Percentiles rank a stretch among this genome's conserved stretches.
phyloP scores from a whole-genome alignment of 2,113 vertebrate species.

The Martes martes region DNA sequence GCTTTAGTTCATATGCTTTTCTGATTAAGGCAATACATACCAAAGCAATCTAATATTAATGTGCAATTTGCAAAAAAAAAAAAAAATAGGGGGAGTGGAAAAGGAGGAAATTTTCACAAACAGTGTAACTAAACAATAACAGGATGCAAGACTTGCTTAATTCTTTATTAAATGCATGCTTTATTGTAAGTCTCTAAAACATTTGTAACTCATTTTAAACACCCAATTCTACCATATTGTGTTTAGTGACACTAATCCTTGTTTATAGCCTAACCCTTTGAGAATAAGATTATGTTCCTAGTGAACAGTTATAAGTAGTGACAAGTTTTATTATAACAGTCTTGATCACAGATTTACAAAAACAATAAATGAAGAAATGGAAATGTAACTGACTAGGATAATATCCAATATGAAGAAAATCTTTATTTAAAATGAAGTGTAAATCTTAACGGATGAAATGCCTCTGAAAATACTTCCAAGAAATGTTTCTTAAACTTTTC shows the following conservation, averaged over 20 bases:
- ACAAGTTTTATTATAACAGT: conserved; percentile 56
- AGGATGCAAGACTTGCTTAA: conserved; percentile 24
- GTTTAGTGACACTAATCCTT: conserved; percentile 61
- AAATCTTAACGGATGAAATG: conserved; percentile 48
- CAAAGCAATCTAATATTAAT: conserved; percentile 76
- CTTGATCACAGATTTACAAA: conserved; percentile 45
- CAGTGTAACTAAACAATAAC: conserved; percentile 49
- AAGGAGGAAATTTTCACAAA: conserved; percentile 49
- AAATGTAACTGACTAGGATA: conserved; percentile 1
- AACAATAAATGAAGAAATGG: conserved; percentile 26
- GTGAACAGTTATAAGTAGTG: conserved; percentile 13
- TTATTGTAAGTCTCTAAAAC: conserved; percentile 64
- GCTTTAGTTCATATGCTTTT: conserved; percentile 74
- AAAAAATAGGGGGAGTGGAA: not conserved
- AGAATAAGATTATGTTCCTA: conserved; percentile 31
- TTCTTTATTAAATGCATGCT: conserved; percentile 55
- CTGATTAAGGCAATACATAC: conserved; percentile 79
- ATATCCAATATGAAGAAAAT: not conserved
- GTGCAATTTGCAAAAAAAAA: conserved; percentile 64
- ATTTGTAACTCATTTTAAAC: conserved; percentile 38
- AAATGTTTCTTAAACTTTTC: conserved; percentile 4
- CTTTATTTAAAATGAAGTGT: conserved; percentile 28
- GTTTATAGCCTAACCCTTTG: conserved; percentile 59
- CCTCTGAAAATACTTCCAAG: conserved; percentile 34
- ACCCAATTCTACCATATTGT: conserved; percentile 25